Base-by-base conservation (phyloP, 2,888 invertebrate genomes). In the Choreutis nemorana region DNA sequence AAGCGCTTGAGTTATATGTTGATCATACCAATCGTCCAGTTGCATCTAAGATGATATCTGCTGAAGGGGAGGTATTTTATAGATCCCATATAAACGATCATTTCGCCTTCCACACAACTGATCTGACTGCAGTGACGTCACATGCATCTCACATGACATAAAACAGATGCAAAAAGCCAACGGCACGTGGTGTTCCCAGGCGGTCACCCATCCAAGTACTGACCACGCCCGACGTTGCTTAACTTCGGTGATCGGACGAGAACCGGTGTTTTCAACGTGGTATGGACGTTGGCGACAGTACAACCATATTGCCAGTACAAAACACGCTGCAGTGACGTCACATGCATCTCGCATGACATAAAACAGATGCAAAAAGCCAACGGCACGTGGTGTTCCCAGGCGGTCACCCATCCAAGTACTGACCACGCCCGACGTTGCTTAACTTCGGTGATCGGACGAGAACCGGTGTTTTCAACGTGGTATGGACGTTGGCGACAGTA, bases 21-120 rank as follows among this genome's bases (percentile, higher is more conserved):
- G 88, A 90, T 45, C 81, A 81, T 34, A 81, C 82, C 8, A 86
- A 87, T 28, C 81, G 85, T 23, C 82, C 83, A 0, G 78, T 87
- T 7, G 92, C 89, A 1, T 84, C 84, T 4, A 94, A 91, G 25
- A 90, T 96, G 88, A 84, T 94, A 39, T 95, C 95, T 0, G 85
- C 87, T 31, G 96, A 96, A 71, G 86, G 86, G 24, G 96, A 96
- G 82, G 78, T 87, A 48, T 40, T 18, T 23, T 21, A 23, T 20
- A 6, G 4, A 8, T 18, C 6, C 24, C n/a, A n/a, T n/a, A n/a
- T n/a, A n/a, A n/a, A n/a, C n/a, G 12, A 10, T 6, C 12, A 14
- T 21, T 12, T n/a, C 14, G 8, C 8, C 14, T 28, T 26, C 22
- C 7, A n/a, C 5, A 10, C 10, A 4, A 14, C 7, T 23, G 23